phyloP scores from a whole-genome alignment of 2,888 invertebrate species.

The Pecten maximus region DNA sequence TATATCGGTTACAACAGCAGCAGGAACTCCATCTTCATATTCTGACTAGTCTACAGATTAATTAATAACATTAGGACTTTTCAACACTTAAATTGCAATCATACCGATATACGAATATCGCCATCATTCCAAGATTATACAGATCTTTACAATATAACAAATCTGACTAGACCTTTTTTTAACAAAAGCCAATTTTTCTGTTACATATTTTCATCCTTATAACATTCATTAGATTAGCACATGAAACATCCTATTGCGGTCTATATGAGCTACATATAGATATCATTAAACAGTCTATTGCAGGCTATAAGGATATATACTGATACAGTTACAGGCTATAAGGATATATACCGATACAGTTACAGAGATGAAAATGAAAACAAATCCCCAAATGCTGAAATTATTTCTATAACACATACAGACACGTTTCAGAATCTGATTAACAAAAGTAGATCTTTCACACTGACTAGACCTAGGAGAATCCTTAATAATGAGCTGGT shows the following conservation, averaged over 20 bases:
- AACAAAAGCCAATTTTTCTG: background rate
- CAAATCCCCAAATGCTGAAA: background rate
- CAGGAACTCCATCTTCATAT: background rate
- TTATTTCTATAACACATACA: background rate
- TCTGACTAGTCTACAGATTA: background rate
- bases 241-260: background rate
- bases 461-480: background rate
- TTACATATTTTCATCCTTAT: background rate
- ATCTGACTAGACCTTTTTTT: constrained; percentile 23
- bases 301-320: background rate
- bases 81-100: background rate
- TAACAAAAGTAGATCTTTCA: background rate
- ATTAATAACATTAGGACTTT: background rate
- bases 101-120: background rate
- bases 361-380: background rate
- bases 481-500: background rate
- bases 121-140: background rate
- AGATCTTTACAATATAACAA: background rate
- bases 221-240: background rate
- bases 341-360: background rate
- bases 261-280: background rate
- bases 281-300: background rate
- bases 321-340: background rate
- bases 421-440: background rate
- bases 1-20: background rate